Conservation (phyloP, 1,140 invertebrate genomes). For the Linepithema humile region DNA sequence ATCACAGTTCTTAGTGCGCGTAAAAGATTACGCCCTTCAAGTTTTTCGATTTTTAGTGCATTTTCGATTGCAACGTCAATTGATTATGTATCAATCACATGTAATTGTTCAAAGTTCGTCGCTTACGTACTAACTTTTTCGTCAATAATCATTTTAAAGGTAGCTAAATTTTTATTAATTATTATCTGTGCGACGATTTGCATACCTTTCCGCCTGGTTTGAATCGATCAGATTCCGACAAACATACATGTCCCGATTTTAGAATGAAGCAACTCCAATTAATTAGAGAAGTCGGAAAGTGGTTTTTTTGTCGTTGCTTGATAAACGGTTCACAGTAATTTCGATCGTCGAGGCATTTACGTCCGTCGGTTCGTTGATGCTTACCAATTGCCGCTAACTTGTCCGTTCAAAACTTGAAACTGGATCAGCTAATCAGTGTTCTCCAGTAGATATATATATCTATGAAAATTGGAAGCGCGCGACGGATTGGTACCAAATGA, state of each 20-base stretch:
- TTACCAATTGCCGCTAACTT: conserved; percentile 38
- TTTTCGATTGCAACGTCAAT: conserved; percentile 29
- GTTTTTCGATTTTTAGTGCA: conserved; percentile 36
- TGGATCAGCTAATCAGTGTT: conserved; percentile 44
- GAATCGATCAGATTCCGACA: conserved; percentile 6
- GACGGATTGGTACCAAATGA: conserved; percentile 62
- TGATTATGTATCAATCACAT: conserved; percentile 32
- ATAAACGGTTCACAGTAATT: conserved; percentile 52
- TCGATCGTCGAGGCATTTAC: conserved; percentile 18
- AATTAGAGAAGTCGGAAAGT: conserved; percentile 19
- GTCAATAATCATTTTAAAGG: conserved; percentile 21
- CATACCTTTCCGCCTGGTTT: conserved; percentile 20
- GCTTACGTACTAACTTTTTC: conserved; percentile 25
- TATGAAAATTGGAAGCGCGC: conserved; percentile 55
- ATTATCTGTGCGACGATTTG: conserved; percentile 61
- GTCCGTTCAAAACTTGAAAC: conserved; percentile 30
- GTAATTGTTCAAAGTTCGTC: neutral
- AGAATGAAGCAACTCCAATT: conserved; percentile 23
- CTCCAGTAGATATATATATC: conserved; percentile 20
- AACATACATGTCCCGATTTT: conserved; percentile 5
- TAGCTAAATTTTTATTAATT: conserved; percentile 48
- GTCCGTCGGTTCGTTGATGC: conserved; percentile 29
- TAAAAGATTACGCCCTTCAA: conserved; percentile 3
- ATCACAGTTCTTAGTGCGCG: conserved; percentile 54
- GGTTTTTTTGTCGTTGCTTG: neutral